Percentiles rank a stretch among this genome's conserved stretches.
These are phyloP conservation scores for Megaceryle torquata DNA, from an alignment of 2,113 vertebrate species.

Conservation along the genomic window DNA sequence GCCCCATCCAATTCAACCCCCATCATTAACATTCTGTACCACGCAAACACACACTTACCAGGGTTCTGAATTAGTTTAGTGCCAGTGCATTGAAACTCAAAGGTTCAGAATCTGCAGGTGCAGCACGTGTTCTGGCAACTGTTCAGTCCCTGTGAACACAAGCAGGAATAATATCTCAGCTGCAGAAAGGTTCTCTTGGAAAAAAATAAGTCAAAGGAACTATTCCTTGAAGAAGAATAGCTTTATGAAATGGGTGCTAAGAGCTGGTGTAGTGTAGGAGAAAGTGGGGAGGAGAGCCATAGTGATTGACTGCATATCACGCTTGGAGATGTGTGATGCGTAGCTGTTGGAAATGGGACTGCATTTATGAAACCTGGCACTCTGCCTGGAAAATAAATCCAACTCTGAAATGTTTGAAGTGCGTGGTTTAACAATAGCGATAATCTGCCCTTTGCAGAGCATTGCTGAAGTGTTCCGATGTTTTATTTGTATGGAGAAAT, in stretches of 20 bases:
- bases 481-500: slow-evolving; percentile 99
- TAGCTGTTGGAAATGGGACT: background rate
- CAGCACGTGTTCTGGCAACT: background rate
- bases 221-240: background rate
- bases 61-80: background rate
- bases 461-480: slow-evolving; percentile 98
- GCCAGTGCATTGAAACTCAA: accelerated
- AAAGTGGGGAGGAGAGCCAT: background rate
- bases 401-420: background rate
- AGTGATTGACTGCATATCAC: background rate
- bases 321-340: accelerated
- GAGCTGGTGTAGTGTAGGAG: background rate
- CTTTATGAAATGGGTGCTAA: background rate
- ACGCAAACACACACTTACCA: accelerated
- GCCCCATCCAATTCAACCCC: accelerated
- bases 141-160: background rate
- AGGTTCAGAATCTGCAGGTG: background rate
- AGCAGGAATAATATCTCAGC: background rate
- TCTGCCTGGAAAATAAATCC: background rate
- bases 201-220: background rate
- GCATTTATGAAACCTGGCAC: background rate
- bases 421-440: background rate
- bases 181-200: background rate
- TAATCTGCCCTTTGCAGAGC: slow-evolving; percentile 77
- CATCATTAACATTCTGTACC: accelerated